These are phyloP conservation scores for Malurus leucopterus DNA, from an alignment of 2,797 vertebrate species.

Conservation along the genomic window DNA sequence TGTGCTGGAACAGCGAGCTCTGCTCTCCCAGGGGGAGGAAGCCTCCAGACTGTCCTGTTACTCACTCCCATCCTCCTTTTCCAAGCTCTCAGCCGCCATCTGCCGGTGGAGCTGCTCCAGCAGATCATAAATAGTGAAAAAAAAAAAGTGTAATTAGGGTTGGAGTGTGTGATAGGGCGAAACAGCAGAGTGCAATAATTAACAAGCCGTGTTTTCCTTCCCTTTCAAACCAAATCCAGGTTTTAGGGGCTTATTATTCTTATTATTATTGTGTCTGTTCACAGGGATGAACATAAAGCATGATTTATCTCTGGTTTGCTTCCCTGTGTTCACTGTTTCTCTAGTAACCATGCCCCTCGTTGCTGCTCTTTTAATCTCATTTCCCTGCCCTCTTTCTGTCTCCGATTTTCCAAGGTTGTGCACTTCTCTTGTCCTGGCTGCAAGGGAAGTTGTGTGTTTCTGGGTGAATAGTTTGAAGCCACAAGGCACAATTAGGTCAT, in stretches of 20 bases:
- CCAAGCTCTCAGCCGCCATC: not conserved
- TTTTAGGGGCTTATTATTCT: not conserved
- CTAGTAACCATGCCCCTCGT: accelerated
- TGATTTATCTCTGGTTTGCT: accelerated
- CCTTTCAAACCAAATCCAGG: not conserved
- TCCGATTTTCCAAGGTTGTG: not conserved
- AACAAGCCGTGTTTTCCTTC: not conserved
- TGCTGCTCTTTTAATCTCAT: accelerated
- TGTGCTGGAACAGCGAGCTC: accelerated
- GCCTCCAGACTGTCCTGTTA: accelerated
- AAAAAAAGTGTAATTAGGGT: accelerated
- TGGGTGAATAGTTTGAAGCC: not conserved
- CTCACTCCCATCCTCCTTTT: not conserved
- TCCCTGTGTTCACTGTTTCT: not conserved
- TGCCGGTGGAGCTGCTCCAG: accelerated
- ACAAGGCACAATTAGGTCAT: not conserved
- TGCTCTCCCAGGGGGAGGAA: accelerated
- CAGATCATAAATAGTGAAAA: accelerated
- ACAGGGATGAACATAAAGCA: accelerated
- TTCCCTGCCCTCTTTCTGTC: not conserved
- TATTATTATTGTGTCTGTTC: not conserved
- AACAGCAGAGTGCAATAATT: accelerated
- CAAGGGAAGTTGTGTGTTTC: not conserved
- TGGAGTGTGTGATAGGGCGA: accelerated
- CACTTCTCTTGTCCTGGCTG: accelerated